Evolutionary conservation across 2,113 vertebrate genomes (phyloP), one percentile per base, ranked within the genome.

Genomic region (Perca fluviatilis): DNA sequence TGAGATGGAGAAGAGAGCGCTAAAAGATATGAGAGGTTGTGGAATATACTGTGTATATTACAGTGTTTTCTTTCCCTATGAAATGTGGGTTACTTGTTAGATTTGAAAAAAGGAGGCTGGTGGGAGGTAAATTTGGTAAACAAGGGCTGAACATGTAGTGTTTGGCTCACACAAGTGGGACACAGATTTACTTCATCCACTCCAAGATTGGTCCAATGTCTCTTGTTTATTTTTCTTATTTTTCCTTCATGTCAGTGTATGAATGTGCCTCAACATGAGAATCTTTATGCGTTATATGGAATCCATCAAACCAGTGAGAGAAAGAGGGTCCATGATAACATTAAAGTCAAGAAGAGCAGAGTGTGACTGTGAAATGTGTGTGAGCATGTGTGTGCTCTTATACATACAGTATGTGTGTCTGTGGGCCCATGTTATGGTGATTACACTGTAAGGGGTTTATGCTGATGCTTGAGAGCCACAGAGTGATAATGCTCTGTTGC

Each of bases 391-490:
- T 60, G 27, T 56, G 54, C 21, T 33, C 33, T n/a, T 58, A 9
- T 15, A 16, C 2, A 11, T 57, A 19, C 27, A 6, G 66, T 23
- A 43, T 63, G 71, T 65, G 76, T 54, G 74, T 80, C 63, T 77
- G 61, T 50, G 68, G 72, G 77, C 27, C 64, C 54, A 83, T 21
- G 86, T 85, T 68, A 85, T 58, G 84, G 87, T 83, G 85, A 90
- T 91, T 89, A 89, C 54, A 72, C 80, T 69, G 65, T 90, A 91
- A 93, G 66, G 66, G 88, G 86, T 90, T 93, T 90, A 93, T 87
- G 88, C 89, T 87, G 85, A 91, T 77, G 88, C 72, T 67, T 46
- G 77, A 82, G 83, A 83, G 77, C 77, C 77, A 79, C 62, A 47
- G 78, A 75, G 80, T 77, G 72, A 90, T 88, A 88, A 88, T 79